Base-by-base conservation (phyloP, 2,888 invertebrate species). In the Venustoraphidia nigricollis region DNA sequence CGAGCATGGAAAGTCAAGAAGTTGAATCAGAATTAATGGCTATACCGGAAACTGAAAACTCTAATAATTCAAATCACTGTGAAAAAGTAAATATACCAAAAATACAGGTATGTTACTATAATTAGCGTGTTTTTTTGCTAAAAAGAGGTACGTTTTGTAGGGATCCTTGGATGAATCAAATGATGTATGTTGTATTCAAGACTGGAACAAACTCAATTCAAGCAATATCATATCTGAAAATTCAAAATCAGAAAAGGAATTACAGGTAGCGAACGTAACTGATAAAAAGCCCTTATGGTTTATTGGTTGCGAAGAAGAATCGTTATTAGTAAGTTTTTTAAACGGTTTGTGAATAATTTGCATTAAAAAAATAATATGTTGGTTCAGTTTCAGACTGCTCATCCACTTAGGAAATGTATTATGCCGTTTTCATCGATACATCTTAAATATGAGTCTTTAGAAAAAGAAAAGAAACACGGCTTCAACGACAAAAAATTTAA, bases 11-110 rank as follows among this genome's bases (percentile, higher is more conserved):
- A 62, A 83, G 81, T 52, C 90, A 91, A 64, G 89, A 89, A 54
- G 83, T 85, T 2, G 91, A 92, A 66, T 88, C 88, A 47, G 91
- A 91, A 65, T 68, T 92, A 57, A 88, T 88, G 50, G 89, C 87
- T 49, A 91, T 91, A 61, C 90, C 90, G 10, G 91, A 92, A 70
- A 89, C 14, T 39, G 40, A 39, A n/a, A 39, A 39, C 40, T 14
- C 11, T 10, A 14, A 14, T 39, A 39, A 10, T 39, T 39, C 40
- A 10, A 10, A 39, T 39, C 14, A 14, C 9, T 14, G 14, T 14
- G 14, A 11, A 39, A 39, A 39, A 39, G 10, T 39, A 39, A 39
- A 10, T 39, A 14, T 27, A 27, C 6, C 6, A 27, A 27, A 27
- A 27, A 27, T 6, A 27, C 5, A 10, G 11, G 37, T 17, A 39